Percentiles rank a stretch among this genome's conserved stretches.
Conservation (phyloP, 2,113 vertebrate genomes). For the Phrynosoma platyrhinos region DNA sequence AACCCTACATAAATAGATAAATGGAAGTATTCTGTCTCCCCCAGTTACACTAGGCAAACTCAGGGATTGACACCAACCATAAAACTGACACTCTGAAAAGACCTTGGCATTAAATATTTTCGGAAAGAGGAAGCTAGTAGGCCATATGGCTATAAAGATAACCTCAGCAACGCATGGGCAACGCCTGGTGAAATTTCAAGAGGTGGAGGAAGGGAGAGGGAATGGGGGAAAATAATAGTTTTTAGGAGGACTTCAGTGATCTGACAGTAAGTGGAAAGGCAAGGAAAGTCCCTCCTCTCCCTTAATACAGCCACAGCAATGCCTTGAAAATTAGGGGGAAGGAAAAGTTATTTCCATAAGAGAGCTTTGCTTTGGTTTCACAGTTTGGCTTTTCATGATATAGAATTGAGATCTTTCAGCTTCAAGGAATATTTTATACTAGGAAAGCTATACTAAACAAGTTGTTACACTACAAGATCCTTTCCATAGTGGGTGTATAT, state of each 20-base stretch:
- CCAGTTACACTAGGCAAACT: background rate
- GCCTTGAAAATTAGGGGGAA: background rate
- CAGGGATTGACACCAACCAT: background rate
- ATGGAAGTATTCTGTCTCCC: background rate
- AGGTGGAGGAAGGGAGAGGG: too few species aligned
- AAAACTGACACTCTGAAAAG: background rate
- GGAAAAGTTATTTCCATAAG: background rate
- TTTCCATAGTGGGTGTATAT: background rate
- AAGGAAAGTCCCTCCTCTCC: background rate
- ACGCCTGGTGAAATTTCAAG: background rate
- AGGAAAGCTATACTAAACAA: background rate
- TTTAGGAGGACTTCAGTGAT: background rate
- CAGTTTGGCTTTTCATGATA: background rate
- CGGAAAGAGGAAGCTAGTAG: background rate
- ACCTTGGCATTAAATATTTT: background rate
- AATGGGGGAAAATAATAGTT: background rate
- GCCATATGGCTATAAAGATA: slow-evolving; percentile 5
- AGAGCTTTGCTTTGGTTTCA: background rate
- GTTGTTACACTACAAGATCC: background rate
- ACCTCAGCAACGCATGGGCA: background rate
- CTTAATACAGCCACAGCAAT: background rate
- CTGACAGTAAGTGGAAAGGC: background rate
- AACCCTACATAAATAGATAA: background rate
- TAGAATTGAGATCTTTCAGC: background rate
- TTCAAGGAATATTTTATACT: background rate